Conservation (phyloP, 2,797 vertebrate genomes). For the Gallinago solitaria region DNA sequence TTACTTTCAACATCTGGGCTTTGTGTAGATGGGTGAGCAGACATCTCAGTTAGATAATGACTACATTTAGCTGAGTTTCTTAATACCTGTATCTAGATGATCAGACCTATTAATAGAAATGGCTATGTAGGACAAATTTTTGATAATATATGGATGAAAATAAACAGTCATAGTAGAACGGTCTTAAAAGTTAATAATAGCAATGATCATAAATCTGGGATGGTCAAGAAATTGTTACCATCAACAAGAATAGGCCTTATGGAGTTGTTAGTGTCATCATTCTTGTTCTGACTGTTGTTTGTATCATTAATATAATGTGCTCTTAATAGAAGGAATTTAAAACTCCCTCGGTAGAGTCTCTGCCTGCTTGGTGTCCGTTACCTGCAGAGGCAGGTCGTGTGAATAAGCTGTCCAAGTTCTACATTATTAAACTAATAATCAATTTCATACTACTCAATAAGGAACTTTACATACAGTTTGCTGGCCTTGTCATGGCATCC, state of each 20-base stretch:
- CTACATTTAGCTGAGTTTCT: neutral
- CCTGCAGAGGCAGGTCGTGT: neutral
- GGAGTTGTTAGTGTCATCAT: neutral
- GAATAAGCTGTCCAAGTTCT: neutral
- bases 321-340: neutral
- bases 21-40: neutral
- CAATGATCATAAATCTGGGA: neutral
- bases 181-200: neutral
- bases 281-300: neutral
- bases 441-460: neutral
- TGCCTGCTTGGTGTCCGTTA: neutral
- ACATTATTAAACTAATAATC: neutral
- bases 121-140: neutral
- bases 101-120: neutral
- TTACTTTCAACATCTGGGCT: neutral
- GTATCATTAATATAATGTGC: neutral
- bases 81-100: neutral
- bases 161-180: neutral
- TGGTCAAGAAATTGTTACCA: neutral
- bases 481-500: neutral
- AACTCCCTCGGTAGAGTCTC: neutral
- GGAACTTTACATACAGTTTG: neutral
- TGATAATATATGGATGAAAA: neutral
- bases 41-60: neutral
- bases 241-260: neutral